Conservation (phyloP, 2,888 invertebrate species). For the Ceramica pisi region DNA sequence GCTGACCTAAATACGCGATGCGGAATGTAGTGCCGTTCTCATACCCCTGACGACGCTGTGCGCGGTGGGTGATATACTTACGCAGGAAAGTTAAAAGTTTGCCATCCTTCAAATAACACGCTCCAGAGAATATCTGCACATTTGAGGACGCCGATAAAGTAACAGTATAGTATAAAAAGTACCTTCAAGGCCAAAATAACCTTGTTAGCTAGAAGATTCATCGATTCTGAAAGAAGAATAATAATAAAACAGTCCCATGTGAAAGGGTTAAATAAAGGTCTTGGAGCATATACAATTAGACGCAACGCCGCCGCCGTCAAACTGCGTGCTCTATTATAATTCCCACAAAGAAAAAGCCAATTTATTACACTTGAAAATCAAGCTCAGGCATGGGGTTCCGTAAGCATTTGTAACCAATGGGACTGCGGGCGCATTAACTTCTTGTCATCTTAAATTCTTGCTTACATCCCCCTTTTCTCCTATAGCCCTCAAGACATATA, state of each 20-base stretch:
- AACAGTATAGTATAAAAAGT: not conserved
- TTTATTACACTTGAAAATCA: constrained; percentile 21
- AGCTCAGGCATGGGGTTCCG: not conserved
- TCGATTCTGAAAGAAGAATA: not conserved
- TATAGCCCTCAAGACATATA: constrained; percentile 58
- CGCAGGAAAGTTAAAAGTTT: constrained; percentile 22
- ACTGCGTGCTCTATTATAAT: not conserved
- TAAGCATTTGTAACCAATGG: constrained; percentile 10
- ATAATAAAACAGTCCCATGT: not conserved
- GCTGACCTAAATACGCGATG: constrained; percentile 78
- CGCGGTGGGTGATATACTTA: constrained; percentile 46
- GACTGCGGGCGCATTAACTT: constrained; percentile 9
- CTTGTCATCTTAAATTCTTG: constrained; percentile 24
- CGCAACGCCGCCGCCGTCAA: not conserved
- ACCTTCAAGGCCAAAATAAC: not conserved
- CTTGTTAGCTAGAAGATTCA: not conserved
- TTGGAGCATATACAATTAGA: not conserved
- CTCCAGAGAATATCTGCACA: not conserved
- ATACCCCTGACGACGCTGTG: constrained; percentile 58
- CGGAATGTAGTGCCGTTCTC: constrained; percentile 69
- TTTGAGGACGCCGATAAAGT: not conserved
- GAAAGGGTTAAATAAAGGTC: not conserved
- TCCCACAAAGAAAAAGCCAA: not conserved
- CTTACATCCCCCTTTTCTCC: constrained; percentile 28
- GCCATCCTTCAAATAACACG: constrained; percentile 10